Conservation (phyloP, 2,888 invertebrate species). For the Plagodis dolabraria region DNA sequence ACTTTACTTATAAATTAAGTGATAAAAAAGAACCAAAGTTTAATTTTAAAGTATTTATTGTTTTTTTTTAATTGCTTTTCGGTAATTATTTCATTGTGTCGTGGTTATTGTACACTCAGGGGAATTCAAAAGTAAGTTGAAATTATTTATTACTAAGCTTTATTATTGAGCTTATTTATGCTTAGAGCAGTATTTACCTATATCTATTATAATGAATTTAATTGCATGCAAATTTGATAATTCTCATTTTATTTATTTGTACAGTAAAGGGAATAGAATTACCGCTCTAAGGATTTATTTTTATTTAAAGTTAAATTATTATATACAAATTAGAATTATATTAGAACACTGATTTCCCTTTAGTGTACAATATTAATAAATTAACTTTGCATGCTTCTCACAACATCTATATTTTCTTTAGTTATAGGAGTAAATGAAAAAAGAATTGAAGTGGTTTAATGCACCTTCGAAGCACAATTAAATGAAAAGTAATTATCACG, state of each 20-base stretch:
- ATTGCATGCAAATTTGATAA: constrained; percentile 67
- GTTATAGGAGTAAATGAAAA: neutral
- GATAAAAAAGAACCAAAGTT: too few relatives aligned
- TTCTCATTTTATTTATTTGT: constrained; percentile 55
- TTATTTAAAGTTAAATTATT: constrained; percentile 33
- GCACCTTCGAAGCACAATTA: too few relatives aligned
- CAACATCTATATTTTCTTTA: neutral
- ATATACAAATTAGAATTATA: constrained; percentile 27
- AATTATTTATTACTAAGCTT: constrained; percentile 51
- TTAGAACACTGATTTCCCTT: constrained; percentile 70
- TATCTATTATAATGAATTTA: constrained; percentile 37
- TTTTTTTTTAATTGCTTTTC: constrained; percentile 7
- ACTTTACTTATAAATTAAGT: too few relatives aligned
- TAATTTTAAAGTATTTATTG: too few relatives aligned
- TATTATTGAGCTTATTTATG: constrained; percentile 56
- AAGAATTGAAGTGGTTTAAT: too few relatives aligned
- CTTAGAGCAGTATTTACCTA: constrained; percentile 75
- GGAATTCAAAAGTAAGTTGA: constrained; percentile 79
- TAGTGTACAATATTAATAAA: constrained; percentile 83
- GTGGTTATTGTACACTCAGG: constrained; percentile 82
- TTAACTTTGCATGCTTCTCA: constrained; percentile 56
- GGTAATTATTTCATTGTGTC: constrained; percentile 39
- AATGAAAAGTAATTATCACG: too few relatives aligned
- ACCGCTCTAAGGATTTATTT: constrained; percentile 74
- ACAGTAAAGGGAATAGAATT: constrained; percentile 80